A percentile compares a stretch with the other conserved stretches of the same genome.
Conservation (phyloP, 2,888 invertebrate genomes). For the Xanthia icteritia region DNA sequence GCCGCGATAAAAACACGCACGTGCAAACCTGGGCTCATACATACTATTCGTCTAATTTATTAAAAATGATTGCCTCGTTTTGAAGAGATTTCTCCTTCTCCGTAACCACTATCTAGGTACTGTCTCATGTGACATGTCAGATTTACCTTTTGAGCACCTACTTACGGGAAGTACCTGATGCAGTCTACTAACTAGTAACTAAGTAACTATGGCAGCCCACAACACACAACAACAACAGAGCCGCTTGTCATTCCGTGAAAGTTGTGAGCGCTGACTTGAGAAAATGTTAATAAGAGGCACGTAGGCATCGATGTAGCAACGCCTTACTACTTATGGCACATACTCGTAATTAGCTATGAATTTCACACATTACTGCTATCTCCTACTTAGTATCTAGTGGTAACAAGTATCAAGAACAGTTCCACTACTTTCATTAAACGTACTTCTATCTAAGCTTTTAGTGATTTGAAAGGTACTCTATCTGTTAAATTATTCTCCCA, state of each 20-base stretch:
- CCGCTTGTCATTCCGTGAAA: constrained; percentile 55
- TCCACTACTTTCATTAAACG: neutral
- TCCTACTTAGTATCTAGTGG: neutral
- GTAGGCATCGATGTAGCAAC: constrained; percentile 54
- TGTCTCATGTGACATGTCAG: neutral
- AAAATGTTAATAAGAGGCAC: constrained; percentile 48
- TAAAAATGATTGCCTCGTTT: neutral
- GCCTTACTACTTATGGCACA: constrained; percentile 33
- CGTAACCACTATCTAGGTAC: neutral
- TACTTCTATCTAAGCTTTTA: constrained; percentile 12
- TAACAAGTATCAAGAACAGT: constrained; percentile 7
- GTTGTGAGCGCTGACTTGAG: constrained; percentile 48
- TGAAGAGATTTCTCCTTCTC: neutral
- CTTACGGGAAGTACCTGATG: constrained; percentile 1
- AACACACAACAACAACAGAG: constrained; percentile 23
- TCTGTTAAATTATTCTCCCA: neutral
- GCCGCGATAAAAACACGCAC: too few relatives aligned
- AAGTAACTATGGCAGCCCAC: constrained; percentile 18
- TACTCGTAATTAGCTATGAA: constrained; percentile 43
- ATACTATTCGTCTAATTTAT: neutral
- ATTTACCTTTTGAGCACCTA: constrained; percentile 32
- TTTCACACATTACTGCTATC: constrained; percentile 43
- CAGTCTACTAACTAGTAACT: constrained; percentile 17
- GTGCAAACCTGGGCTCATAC: too few relatives aligned
- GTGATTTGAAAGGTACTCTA: neutral